Percentiles rank a stretch among this genome's conserved stretches.
These are phyloP conservation scores for Grammomys dolichurus DNA, from an alignment of 2,113 vertebrate species.

Conservation along the genomic window DNA sequence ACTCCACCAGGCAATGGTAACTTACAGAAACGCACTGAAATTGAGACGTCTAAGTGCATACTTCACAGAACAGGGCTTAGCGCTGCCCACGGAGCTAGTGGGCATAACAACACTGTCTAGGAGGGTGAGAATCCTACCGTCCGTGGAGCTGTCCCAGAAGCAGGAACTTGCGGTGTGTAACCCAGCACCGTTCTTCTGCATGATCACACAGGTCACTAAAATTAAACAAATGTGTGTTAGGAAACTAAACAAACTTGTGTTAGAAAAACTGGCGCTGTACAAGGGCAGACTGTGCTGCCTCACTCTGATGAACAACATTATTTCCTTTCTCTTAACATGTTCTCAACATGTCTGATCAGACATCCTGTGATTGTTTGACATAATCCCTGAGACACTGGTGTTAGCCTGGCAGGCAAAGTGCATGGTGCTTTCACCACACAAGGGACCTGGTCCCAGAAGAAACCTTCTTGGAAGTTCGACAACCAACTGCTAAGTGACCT, in stretches of 20 bases:
- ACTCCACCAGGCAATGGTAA: neutral
- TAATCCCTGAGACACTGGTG: accelerated
- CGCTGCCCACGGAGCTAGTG: too few species aligned
- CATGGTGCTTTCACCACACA: accelerated
- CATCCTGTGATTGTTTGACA: neutral
- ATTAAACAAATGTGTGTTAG: slow-evolving; percentile 69
- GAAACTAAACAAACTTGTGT: slow-evolving; percentile 60
- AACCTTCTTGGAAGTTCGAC: neutral
- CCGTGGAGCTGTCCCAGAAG: slow-evolving; percentile 97
- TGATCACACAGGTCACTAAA: slow-evolving; percentile 94
- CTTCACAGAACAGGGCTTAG: neutral
- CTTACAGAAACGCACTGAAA: neutral
- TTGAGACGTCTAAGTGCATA: accelerated
- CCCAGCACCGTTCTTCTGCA: slow-evolving; percentile 98
- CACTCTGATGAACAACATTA: neutral
- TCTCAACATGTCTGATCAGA: neutral
- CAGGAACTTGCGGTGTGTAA: slow-evolving; percentile 95
- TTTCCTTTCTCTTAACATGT: neutral
- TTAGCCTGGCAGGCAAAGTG: neutral
- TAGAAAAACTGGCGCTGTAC: neutral
- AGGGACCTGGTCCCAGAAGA: accelerated
- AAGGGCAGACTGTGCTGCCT: neutral
- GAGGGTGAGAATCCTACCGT: slow-evolving; percentile 89
- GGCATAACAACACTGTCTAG: too few species aligned
- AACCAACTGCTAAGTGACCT: neutral